Evolutionary conservation across 2,113 vertebrate species (phyloP).

Genomic region (Lipophrys pholis): DNA sequence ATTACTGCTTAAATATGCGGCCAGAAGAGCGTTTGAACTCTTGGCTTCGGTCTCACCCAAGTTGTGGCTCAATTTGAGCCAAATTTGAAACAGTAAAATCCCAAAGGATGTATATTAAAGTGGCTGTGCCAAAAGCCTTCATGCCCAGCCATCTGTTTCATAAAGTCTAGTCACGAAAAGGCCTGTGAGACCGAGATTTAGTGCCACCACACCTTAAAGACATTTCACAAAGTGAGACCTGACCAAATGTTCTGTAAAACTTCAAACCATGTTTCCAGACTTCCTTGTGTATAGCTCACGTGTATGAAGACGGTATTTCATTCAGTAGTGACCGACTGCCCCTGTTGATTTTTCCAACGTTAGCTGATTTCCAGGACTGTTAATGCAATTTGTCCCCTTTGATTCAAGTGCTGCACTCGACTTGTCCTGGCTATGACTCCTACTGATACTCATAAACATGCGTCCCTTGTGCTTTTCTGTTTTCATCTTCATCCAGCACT

Average conservation of each 20-base stretch:
- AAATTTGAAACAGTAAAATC: slow-evolving; percentile 64
- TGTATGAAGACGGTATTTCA: slow-evolving; percentile 13
- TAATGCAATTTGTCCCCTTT: slow-evolving; percentile 42
- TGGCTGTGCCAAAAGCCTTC: slow-evolving; percentile 54
- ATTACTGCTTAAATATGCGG: slow-evolving; percentile 40
- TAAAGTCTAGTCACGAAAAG: slow-evolving; percentile 63
- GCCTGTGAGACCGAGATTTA: slow-evolving; percentile 51
- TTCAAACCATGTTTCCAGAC: slow-evolving; percentile 37
- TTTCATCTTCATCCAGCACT: slow-evolving; percentile 62
- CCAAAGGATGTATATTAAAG: slow-evolving; percentile 66
- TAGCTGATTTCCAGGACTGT: slow-evolving; percentile 30
- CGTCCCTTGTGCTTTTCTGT: slow-evolving; percentile 54
- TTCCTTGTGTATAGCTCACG: slow-evolving; percentile 44
- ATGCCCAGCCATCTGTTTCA: slow-evolving; percentile 73
- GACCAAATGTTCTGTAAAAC: slow-evolving; percentile 58
- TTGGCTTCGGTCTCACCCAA: slow-evolving; percentile 56
- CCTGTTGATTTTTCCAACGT: slow-evolving; percentile 20
- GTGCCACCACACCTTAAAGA: slow-evolving; percentile 62
- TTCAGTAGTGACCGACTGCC: slow-evolving; percentile 24
- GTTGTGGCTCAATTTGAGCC: slow-evolving; percentile 46
- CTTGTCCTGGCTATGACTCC: slow-evolving; percentile 57
- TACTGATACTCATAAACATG: slow-evolving; percentile 64
- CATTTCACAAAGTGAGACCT: slow-evolving; percentile 31
- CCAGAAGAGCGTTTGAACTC: slow-evolving; percentile 53
- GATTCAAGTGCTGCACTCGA: slow-evolving; percentile 44